Evolutionary conservation across 2,797 vertebrate genomes (phyloP).

Genomic region (Macrochelys suwanniensis): DNA sequence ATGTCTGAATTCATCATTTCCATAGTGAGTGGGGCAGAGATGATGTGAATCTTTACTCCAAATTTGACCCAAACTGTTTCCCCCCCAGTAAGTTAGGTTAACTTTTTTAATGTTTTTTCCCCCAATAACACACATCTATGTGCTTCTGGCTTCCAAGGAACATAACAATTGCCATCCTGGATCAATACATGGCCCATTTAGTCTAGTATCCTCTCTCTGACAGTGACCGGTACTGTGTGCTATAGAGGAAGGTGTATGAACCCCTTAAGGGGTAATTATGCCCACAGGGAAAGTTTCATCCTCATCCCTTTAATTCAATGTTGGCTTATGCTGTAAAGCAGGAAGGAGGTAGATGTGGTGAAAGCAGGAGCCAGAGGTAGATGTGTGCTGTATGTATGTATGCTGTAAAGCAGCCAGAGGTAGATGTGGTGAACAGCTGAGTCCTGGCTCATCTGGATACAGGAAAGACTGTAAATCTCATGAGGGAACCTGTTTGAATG

Average conservation of each 20-base stretch:
- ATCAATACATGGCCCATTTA: neutral
- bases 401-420: neutral
- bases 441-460: neutral
- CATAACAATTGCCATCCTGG: neutral
- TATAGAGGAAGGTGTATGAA: neutral
- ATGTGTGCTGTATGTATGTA: too few species aligned
- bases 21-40: neutral
- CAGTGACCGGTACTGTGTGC: neutral
- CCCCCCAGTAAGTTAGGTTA: neutral
- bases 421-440: too few species aligned
- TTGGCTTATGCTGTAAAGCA: too few species aligned
- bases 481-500: neutral
- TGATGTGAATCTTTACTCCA: accelerated
- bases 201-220: neutral
- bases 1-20: neutral
- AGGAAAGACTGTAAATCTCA: neutral
- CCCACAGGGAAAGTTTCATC: neutral
- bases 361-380: neutral
- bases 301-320: neutral
- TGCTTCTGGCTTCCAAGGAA: neutral
- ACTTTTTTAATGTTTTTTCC: neutral
- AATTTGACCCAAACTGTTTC: neutral
- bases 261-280: neutral
- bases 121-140: neutral
- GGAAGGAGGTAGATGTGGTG: too few species aligned